Evolutionary conservation across 2,888 invertebrate genomes (phyloP).

Genomic region (Automeris io): DNA sequence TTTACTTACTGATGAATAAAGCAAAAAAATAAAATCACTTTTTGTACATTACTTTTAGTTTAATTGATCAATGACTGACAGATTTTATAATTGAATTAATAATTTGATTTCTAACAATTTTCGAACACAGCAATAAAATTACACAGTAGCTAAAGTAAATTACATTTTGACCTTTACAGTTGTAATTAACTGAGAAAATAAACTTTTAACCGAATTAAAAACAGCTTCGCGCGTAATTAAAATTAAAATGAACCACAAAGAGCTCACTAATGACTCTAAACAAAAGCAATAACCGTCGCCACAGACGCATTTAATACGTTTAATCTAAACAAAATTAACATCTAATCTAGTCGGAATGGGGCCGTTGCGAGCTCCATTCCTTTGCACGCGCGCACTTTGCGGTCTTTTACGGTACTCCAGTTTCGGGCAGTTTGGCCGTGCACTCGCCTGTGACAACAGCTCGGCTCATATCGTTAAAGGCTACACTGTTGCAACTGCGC

Average conservation of each 20-base stretch:
- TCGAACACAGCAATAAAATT: too few species aligned
- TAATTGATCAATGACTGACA: too few species aligned
- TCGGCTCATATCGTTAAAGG: slow-evolving; percentile 53
- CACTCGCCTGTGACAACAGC: slow-evolving; percentile 38
- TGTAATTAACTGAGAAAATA: too few species aligned
- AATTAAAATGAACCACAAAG: slow-evolving; percentile 1
- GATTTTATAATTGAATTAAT: too few species aligned
- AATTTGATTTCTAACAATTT: too few species aligned
- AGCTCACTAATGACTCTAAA: slow-evolving; percentile 4
- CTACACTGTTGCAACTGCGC: slow-evolving; percentile 43
- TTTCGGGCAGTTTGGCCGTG: slow-evolving; percentile 41
- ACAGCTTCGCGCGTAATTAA: not conserved
- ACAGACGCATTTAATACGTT: slow-evolving; percentile 14
- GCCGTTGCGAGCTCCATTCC: slow-evolving; percentile 19
- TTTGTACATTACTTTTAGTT: too few species aligned
- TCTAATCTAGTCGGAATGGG: slow-evolving; percentile 24
- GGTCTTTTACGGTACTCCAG: slow-evolving; percentile 47
- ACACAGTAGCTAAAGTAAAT: too few species aligned
- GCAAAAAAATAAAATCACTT: too few species aligned
- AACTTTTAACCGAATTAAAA: slow-evolving; percentile 11
- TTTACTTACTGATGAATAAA: too few species aligned
- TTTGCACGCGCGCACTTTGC: slow-evolving; percentile 19
- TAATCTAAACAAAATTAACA: slow-evolving; percentile 28
- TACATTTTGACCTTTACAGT: too few species aligned
- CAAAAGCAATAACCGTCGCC: slow-evolving; percentile 8